Evolutionary conservation across 1,140 invertebrate species (phyloP).

Genomic region (Oryzaephilus surinamensis): DNA sequence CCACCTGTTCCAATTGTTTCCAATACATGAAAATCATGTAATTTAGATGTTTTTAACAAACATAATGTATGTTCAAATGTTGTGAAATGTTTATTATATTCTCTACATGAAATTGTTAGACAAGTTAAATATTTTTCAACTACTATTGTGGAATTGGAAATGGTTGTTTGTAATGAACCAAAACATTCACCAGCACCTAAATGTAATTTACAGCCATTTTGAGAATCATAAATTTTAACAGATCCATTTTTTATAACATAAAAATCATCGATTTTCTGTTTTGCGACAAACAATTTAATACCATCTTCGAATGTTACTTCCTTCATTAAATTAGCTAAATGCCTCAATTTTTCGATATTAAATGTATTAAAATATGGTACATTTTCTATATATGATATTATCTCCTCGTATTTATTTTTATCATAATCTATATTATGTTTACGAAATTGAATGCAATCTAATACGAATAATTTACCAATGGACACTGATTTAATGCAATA

Average conservation of each 20-base stretch:
- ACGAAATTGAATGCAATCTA: conserved; percentile 77
- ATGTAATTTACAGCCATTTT: conserved; percentile 61
- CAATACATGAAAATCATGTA: conserved; percentile 69
- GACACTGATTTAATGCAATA: conserved; percentile 73
- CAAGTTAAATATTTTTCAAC: conserved; percentile 78
- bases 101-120: conserved; percentile 68
- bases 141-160: conserved; percentile 81
- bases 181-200: conserved; percentile 66
- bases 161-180: conserved; percentile 70
- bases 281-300: conserved; percentile 80
- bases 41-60: conserved; percentile 14
- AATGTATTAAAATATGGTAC: conserved; percentile 76
- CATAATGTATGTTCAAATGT: conserved; percentile 47
- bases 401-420: conserved; percentile 66
- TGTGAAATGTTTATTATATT: conserved; percentile 55
- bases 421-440: conserved; percentile 78
- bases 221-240: conserved; percentile 52
- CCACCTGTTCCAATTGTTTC: conserved; percentile 84
- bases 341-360: conserved; percentile 63
- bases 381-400: conserved; percentile 69
- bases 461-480: conserved; percentile 75
- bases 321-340: conserved; percentile 84
- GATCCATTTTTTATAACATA: conserved; percentile 88
- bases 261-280: conserved; percentile 66
- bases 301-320: conserved; percentile 76